phyloP scores from a whole-genome alignment of 1,140 invertebrate species.

The Tetraneura akinire region DNA sequence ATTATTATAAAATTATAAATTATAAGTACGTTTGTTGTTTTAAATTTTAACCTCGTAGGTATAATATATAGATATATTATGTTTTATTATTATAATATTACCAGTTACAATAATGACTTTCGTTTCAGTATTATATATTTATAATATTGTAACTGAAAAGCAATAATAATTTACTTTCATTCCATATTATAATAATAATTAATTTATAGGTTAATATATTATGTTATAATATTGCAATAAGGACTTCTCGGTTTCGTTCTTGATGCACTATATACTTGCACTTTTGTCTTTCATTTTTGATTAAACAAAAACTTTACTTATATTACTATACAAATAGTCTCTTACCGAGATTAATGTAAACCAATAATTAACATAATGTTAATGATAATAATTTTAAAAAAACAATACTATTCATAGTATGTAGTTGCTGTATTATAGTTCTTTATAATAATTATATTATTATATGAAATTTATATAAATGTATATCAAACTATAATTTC shows the following conservation, averaged over 20 bases:
- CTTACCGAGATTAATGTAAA: conserved; percentile 10
- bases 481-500: neutral
- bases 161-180: conserved; percentile 20
- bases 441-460: too few relatives aligned
- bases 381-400: too few relatives aligned
- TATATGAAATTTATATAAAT: neutral
- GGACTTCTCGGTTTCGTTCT: conserved; percentile 20
- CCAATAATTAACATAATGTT: too few relatives aligned
- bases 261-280: conserved; percentile 25
- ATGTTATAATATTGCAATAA: too few relatives aligned
- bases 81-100: neutral
- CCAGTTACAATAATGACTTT: neutral
- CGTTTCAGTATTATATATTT: conserved; percentile 2
- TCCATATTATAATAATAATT: conserved; percentile 23
- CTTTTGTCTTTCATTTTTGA: conserved; percentile 29
- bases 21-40: conserved; percentile 36
- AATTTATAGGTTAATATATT: neutral
- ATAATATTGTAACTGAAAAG: conserved; percentile 5
- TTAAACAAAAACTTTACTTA: neutral
- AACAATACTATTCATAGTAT: too few relatives aligned
- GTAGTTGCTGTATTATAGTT: neutral
- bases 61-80: neutral
- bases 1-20: conserved; percentile 32
- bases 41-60: conserved; percentile 1
- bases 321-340: neutral